Evolutionary conservation across 2,113 vertebrate species (phyloP), one percentile per base, ranked within the genome.

Genomic region (Enhydra lutris): DNA sequence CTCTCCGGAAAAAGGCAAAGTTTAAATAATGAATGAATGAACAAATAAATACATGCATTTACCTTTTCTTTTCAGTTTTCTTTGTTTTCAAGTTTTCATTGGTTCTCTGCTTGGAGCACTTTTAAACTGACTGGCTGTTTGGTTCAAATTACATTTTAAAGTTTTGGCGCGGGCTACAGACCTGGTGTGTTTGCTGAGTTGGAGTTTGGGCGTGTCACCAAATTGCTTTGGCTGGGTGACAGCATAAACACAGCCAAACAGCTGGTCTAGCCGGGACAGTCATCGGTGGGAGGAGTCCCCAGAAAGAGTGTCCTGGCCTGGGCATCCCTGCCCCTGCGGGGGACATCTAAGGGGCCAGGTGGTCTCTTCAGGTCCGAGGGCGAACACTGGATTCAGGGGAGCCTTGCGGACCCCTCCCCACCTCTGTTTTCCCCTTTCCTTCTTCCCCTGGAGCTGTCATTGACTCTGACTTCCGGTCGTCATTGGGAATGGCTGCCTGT

Each of bases 121-220:
- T 98, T 98, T 95, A 97, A 98, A 98, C 10, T 95, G 78, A 97
- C 79, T 98, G 97, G 98, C 95, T 98, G 95, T 86, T 97, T 59
- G 74, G n/a, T 97, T 97, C 94, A 96, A 96, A 97, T 84, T 63
- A 36, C 67, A 65, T 59, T 97, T 98, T 61, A 69, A 96, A 82
- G 71, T 91, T 92, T 94, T 97, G 96, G 95, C 88, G 21, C 20
- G 3, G 52, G 52, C 80, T 24, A 0, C 52, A 81, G 94, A 23
- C 59, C 85, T 80, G 52, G 73, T 89, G 67, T 89, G 79, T 74
- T 29, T 55, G 59, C 85, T 57, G 65, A 91, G 83, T 42, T 93
- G 88, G 69, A 85, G 63, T 97, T 67, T 95, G 98, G 98, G 98
- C 2, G 55, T 97, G 97, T 47, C 97, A 97, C 86, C 82, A 69